Base-by-base conservation (phyloP, 2,797 vertebrate genomes). In the Anolis apletophallus region DNA sequence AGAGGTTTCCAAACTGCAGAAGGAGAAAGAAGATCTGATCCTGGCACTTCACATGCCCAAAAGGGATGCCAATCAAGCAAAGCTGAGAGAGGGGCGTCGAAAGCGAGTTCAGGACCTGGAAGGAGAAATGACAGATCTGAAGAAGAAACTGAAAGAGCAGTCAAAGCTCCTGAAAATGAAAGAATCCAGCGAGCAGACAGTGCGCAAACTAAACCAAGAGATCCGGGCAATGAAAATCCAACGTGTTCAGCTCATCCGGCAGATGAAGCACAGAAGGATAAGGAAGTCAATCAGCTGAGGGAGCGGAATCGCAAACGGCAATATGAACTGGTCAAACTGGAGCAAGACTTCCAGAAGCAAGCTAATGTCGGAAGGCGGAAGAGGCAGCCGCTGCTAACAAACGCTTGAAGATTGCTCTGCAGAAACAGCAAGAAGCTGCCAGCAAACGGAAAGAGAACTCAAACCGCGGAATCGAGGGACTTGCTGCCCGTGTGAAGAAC, bases 251-350 rank as follows among this genome's bases (percentile, higher is more conserved):
- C 96, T 99, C 83, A 99, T 99, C 97, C 97, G 96, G 67, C 98
- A 98, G 90, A 98, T 99, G 97, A 99, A 98, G 85, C 98, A 95
- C 96, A 98, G 94, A 99, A 99, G 88, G 98, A 99, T 93, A 97
- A 97, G 89, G 98, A 99, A 94, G 98, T 99, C 54, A 95, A 98
- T 88, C 98, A 99, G 95, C 97, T 99, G 23, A 99, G 99, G 92
- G 98, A 98, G 92, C 97, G 97, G 96, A n/a, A n/a, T n/a, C n/a
- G n/a, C n/a, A n/a, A n/a, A n/a, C n/a, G n/a, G n/a, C n/a, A n/a
- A n/a, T n/a, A n/a, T n/a, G n/a, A n/a, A n/a, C n/a, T n/a, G n/a
- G n/a, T n/a, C n/a, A n/a, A n/a, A n/a, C n/a, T n/a, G n/a, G n/a
- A n/a, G n/a, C n/a, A n/a, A n/a, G n/a, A n/a, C n/a, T n/a, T n/a